A percentile compares a stretch with the other conserved stretches of the same genome.
These are phyloP conservation scores for Lepidurus couesii DNA, from an alignment of 1,140 invertebrate species.

Conservation along the genomic window DNA sequence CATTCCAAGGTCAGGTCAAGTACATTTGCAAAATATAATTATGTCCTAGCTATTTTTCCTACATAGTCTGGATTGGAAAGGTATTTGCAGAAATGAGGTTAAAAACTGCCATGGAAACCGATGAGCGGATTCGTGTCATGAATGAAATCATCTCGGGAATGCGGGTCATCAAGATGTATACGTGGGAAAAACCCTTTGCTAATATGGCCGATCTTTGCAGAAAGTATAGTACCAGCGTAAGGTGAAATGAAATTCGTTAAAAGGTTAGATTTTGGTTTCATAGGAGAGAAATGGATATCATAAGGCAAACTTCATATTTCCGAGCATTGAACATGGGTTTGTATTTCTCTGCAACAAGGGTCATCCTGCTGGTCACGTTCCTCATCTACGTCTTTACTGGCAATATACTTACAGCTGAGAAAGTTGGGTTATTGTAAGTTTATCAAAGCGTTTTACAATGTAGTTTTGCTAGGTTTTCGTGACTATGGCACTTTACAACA, in stretches of 20 bases:
- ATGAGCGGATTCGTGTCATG: constrained; percentile 74
- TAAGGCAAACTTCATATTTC: constrained; percentile 45
- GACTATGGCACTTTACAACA: constrained; percentile 47
- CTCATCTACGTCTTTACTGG: constrained; percentile 44
- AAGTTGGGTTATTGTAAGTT: constrained; percentile 37
- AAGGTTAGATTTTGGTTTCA: constrained; percentile 29
- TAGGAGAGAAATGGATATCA: constrained; percentile 44
- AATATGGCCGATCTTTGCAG: constrained; percentile 39
- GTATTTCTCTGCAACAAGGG: constrained; percentile 44
- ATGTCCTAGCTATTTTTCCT: too few relatives aligned
- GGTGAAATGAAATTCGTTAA: neutral
- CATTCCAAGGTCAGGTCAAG: constrained; percentile 69
- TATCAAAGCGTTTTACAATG: too few relatives aligned
- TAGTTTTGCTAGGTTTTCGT: constrained; percentile 43
- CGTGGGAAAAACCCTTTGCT: constrained; percentile 44
- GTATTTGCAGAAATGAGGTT: constrained; percentile 56
- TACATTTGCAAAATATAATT: too few relatives aligned
- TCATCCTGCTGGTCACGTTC: constrained; percentile 48
- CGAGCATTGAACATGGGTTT: constrained; percentile 46
- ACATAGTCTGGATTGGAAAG: constrained; percentile 60
- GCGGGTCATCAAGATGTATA: constrained; percentile 48
- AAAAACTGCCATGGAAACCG: constrained; percentile 62
- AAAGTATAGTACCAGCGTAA: constrained; percentile 33
- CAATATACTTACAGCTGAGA: constrained; percentile 44
- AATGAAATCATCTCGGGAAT: constrained; percentile 77